These are phyloP conservation scores for Murina feae DNA, from an alignment of 2,113 vertebrate genomes.

Conservation along the genomic window DNA sequence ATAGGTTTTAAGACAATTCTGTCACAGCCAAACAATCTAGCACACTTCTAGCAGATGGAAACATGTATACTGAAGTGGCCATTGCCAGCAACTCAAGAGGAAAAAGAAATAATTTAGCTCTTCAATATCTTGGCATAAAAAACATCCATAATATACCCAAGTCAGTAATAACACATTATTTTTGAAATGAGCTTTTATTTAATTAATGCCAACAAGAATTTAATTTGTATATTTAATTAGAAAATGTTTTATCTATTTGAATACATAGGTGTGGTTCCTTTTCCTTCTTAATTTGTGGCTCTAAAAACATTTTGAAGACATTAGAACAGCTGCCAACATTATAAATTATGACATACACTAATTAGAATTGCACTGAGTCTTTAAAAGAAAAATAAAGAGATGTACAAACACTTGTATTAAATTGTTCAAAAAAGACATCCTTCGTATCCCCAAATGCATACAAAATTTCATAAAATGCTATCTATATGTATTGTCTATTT, in stretches of 20 bases:
- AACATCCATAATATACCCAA: background rate
- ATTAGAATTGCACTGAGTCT: background rate
- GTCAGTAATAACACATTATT: background rate
- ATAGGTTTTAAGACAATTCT: background rate
- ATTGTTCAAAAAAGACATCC: background rate
- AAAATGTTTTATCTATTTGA: constrained; percentile 17
- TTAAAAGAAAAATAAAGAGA: constrained; percentile 5
- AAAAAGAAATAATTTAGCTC: constrained; percentile 14
- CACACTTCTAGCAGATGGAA: background rate
- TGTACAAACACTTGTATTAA: background rate
- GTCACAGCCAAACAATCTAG: background rate
- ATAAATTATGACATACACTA: background rate
- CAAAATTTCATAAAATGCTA: constrained; percentile 5
- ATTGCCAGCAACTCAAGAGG: background rate
- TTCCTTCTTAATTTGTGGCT: constrained; percentile 17
- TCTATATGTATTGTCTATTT: background rate
- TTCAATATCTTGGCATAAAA: background rate
- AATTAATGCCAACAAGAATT: background rate
- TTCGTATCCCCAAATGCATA: background rate
- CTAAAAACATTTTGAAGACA: background rate
- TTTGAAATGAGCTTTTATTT: constrained; percentile 41
- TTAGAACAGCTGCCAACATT: constrained; percentile 8
- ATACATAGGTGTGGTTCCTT: background rate
- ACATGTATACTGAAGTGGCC: background rate
- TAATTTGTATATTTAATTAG: background rate